phyloP scores from a whole-genome alignment of 2,888 invertebrate genomes.

The Diaperis boleti region DNA sequence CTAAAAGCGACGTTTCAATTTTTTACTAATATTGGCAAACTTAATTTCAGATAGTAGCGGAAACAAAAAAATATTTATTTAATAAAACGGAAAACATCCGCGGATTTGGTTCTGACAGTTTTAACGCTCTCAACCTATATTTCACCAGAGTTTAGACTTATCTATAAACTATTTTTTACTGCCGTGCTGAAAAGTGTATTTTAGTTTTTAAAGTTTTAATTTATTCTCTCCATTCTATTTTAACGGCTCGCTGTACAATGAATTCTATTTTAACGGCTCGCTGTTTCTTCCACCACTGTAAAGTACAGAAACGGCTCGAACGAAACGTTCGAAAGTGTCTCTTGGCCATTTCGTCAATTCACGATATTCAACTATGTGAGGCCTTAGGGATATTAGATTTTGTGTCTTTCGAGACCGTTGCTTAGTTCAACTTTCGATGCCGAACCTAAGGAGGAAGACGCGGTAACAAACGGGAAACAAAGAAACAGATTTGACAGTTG shows the following conservation, averaged over 20 bases:
- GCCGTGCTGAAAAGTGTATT: neutral
- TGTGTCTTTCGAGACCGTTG: constrained; percentile 12
- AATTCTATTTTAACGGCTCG: neutral
- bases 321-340: constrained; percentile 9
- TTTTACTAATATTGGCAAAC: constrained; percentile 5
- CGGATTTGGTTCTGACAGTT: neutral
- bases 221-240: neutral
- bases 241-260: neutral
- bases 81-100: constrained; percentile 6
- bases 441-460: neutral
- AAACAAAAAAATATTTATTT: constrained; percentile 12
- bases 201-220: constrained; percentile 2
- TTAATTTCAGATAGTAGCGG: constrained; percentile 10
- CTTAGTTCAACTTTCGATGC: constrained; percentile 4
- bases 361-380: neutral
- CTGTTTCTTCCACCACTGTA: neutral
- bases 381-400: constrained; percentile 23
- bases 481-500: constrained; percentile 3
- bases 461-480: neutral
- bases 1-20: constrained; percentile 3
- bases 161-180: constrained; percentile 16
- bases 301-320: neutral
- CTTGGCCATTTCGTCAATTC: constrained; percentile 1
- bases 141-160: neutral
- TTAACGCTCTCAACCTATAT: constrained; percentile 16